These are phyloP conservation scores for Labeo calbasu DNA, from an alignment of 2,797 vertebrate species.

Conservation along the genomic window DNA sequence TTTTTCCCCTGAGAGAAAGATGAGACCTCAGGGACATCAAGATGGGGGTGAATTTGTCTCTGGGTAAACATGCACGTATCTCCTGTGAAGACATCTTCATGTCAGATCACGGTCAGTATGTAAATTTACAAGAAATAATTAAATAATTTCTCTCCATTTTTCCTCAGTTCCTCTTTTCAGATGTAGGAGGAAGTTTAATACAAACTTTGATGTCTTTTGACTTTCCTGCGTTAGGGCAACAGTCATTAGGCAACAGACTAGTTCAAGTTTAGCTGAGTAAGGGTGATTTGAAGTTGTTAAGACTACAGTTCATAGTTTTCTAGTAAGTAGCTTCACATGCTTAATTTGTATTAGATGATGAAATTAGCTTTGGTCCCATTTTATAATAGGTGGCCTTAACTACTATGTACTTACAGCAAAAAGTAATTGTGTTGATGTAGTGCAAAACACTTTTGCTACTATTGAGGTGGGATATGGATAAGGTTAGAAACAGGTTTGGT, in stretches of 20 bases:
- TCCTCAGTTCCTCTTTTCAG: not conserved
- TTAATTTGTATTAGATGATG: not conserved
- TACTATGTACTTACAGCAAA: no score
- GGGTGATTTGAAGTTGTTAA: not conserved
- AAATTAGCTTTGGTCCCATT: not conserved
- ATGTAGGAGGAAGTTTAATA: not conserved
- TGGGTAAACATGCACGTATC: slow-evolving; percentile 21
- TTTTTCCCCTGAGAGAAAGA: slow-evolving; percentile 46
- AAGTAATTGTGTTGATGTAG: no score
- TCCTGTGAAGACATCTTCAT: not conserved
- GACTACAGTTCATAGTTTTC: not conserved
- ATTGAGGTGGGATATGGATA: no score
- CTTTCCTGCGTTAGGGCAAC: not conserved
- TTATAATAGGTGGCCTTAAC: no score
- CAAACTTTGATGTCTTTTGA: slow-evolving; percentile 1
- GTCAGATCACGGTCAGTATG: not conserved
- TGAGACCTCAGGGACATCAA: slow-evolving; percentile 58
- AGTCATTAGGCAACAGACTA: not conserved
- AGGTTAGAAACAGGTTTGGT: no score
- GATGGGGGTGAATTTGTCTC: slow-evolving; percentile 58
- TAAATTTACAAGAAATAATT: not conserved
- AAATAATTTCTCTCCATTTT: not conserved
- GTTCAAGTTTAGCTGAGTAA: slow-evolving; percentile 24
- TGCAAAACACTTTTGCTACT: no score
- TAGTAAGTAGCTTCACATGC: not conserved